A percentile compares a stretch with the other conserved stretches of the same genome.
Evolutionary conservation across 2,113 vertebrate genomes (phyloP).

Genomic region (Sphaerodactylus townsendi): DNA sequence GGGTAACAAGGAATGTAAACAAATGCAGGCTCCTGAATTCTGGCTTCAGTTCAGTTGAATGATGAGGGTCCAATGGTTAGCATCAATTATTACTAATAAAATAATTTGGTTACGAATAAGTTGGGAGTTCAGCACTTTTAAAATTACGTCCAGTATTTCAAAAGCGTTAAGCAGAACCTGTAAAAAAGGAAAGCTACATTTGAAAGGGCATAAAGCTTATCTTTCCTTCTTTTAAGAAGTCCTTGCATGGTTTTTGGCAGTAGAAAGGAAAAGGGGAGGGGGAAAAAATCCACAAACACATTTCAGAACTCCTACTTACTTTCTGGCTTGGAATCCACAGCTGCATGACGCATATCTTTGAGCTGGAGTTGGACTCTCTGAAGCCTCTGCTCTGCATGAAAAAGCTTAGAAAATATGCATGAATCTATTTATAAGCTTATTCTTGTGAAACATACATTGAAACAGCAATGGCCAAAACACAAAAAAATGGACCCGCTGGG

Average conservation of each 20-base stretch:
- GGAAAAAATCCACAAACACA: not conserved
- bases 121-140: not conserved
- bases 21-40: not conserved
- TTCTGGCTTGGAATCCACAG: conserved; percentile 91
- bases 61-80: not conserved
- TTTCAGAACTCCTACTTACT: conserved; percentile 79
- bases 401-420: conserved; percentile 80
- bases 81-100: not conserved
- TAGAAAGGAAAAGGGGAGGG: not conserved
- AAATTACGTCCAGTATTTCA: not conserved
- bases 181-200: not conserved
- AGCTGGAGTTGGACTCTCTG: conserved; percentile 89
- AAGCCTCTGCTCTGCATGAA: conserved; percentile 89
- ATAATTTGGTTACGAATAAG: not conserved
- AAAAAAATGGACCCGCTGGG: not conserved
- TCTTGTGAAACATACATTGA: conserved; percentile 27
- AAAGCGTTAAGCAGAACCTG: not conserved
- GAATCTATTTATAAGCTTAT: conserved; percentile 32
- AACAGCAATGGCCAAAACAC: not conserved
- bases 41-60: not conserved
- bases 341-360: conserved; percentile 89
- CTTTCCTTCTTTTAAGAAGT: not conserved
- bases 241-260: conserved; percentile 5
- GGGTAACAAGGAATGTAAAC: not conserved
- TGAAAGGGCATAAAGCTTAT: not conserved